Conservation (phyloP, 2,113 vertebrate genomes). For the Onychostruthus taczanowskii region DNA sequence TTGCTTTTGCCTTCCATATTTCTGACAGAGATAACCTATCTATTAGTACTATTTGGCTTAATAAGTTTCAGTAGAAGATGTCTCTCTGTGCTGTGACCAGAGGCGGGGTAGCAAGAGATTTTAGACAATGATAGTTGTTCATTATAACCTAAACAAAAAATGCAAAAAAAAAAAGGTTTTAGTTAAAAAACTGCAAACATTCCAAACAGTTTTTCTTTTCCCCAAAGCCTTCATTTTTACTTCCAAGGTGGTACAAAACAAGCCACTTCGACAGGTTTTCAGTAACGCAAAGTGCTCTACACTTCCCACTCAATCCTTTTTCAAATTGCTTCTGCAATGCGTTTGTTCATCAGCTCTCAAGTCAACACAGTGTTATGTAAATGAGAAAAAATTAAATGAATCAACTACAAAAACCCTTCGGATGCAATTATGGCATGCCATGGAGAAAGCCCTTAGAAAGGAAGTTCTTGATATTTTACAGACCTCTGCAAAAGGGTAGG, state of each 20-base stretch:
- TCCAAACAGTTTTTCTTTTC: background rate
- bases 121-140: background rate
- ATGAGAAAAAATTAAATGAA: background rate
- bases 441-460: background rate
- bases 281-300: background rate
- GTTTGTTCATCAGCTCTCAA: background rate
- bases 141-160: background rate
- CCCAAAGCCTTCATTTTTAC: background rate
- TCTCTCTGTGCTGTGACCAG: background rate
- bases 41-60: background rate
- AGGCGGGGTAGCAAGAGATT: background rate
- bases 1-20: background rate
- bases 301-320: background rate
- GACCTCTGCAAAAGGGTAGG: background rate
- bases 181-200: background rate
- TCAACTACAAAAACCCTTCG: background rate
- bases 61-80: background rate
- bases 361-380: background rate
- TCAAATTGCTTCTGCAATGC: background rate
- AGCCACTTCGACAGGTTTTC: background rate
- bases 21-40: background rate
- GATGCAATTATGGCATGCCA: background rate
- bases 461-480: background rate
- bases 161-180: accelerated
- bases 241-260: background rate